Base-by-base conservation (phyloP, 2,113 vertebrate species). In the Desmodus rotundus region DNA sequence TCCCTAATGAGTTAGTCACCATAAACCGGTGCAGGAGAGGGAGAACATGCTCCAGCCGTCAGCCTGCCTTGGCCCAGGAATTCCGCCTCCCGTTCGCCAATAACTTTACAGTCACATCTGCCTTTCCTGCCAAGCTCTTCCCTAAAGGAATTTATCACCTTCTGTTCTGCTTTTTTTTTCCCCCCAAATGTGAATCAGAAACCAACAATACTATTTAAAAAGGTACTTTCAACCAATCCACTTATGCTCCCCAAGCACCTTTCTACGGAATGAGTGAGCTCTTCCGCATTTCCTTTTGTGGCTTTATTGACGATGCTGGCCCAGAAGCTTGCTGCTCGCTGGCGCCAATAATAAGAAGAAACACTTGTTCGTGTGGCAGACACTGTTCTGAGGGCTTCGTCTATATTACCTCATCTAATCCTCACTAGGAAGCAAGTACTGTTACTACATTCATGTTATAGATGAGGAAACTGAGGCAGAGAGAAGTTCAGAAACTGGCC, bases 111-210 rank as follows among this genome's bases (percentile, higher is more conserved):
- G 92, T 95, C n/a, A 63, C 94, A 96, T 96, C 97, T 97, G 96
- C 88, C 91, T 91, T 87, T 31, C 43, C 96, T 96, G 96, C 97
- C 97, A 98, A 96, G 78, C 85, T 94, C 95, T 81, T 93, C 94
- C 94, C 68, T 97, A 96, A 97, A 98, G 96, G 96, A 94, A 97
- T 98, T 94, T 97, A 97, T 97, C 97, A 97, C 97, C 97, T 97
- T 97, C 97, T 97, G 97, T 94, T 97, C 96, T 96, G 94, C 93
- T 80, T 91, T 94, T 96, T 94, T 97, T 95, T n/a, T n/a, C n/a
- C n/a, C n/a, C 96, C 91, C 95, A 95, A 94, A 95, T 77, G 95
- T 97, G 96, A 93, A 84, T 94, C 93, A 95, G 96, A 97, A 91
- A 87, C 87, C 67, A 74, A 81, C 87, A 89, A 95, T 14, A 10